Base-by-base conservation (phyloP, 2,113 vertebrate species). In the Malurus elegans region DNA sequence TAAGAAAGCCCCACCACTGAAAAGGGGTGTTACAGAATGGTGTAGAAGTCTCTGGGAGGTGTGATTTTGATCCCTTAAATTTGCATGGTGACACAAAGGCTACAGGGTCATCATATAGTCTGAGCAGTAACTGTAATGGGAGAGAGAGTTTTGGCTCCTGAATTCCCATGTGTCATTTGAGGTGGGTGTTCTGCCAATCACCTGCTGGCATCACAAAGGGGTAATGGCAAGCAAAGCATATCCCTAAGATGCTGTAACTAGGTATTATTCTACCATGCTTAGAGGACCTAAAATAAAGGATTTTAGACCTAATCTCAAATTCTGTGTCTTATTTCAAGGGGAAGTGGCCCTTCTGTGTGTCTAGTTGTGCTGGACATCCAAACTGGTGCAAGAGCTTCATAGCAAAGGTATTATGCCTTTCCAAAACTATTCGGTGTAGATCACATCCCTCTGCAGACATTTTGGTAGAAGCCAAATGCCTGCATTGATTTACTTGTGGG, bases 391-490 rank as follows among this genome's bases (percentile, higher is more conserved):
- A 42, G 70, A 87, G 32, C 18, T 86, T 91, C 42, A 38, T 20
- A 36, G 44, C 64, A 65, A 74, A 45, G 21, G 4, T 47, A n/a
- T 36, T 45, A 32, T 38, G 42, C 24, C 24, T 73, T 79, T 81
- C 36, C 42, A 29, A 24, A 75, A 45, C 18, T 70, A 9, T 69
- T 71, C 0, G 0, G 25, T 38, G 10, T 82, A 29, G 31, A 50
- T 65, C 76, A 69, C 0, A 0, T 69, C 72, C 61, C 26, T 91
- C 71, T 87, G 61, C 69, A 92, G 74, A 57, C 12, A 0, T 91
- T 70, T 81, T 88, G 66, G 57, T 88, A 57, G 84, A 87, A 88
- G 87, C 66, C 70, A 81, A 89, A 94, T 92, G 87, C 71, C 71
- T 90, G 45, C 62, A 79, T 76, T 91, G 70, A 82, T 93, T 91